Conservation (phyloP, 2,113 vertebrate genomes). For the Megaceryle maxima region DNA sequence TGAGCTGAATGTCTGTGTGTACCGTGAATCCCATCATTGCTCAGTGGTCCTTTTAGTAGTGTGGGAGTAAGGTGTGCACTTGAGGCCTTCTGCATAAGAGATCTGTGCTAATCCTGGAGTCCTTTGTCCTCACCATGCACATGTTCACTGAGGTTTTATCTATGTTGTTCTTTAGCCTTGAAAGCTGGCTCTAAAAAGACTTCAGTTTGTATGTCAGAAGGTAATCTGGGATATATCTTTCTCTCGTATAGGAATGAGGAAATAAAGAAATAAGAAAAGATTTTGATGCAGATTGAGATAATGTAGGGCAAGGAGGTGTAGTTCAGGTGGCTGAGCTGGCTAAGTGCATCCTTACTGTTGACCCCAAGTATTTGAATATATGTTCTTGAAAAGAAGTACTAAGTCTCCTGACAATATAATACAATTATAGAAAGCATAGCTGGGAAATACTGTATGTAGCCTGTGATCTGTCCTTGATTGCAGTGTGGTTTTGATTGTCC, state of each 20-base stretch:
- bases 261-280: neutral
- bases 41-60: neutral
- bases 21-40: neutral
- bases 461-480: neutral
- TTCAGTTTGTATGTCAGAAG: neutral
- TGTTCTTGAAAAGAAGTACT: neutral
- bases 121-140: neutral
- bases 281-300: neutral
- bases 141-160: neutral
- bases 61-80: neutral
- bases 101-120: neutral
- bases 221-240: neutral
- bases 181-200: neutral
- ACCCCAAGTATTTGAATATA: neutral
- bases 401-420: neutral
- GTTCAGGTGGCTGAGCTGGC: neutral
- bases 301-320: neutral
- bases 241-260: neutral
- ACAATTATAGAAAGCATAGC: neutral
- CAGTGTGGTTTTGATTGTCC: neutral
- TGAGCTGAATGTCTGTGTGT: neutral
- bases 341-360: neutral
- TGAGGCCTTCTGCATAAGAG: neutral
- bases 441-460: neutral
- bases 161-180: neutral